These are phyloP conservation scores for Drosophila putrida DNA, from an alignment of 2,888 invertebrate species.

Conservation along the genomic window DNA sequence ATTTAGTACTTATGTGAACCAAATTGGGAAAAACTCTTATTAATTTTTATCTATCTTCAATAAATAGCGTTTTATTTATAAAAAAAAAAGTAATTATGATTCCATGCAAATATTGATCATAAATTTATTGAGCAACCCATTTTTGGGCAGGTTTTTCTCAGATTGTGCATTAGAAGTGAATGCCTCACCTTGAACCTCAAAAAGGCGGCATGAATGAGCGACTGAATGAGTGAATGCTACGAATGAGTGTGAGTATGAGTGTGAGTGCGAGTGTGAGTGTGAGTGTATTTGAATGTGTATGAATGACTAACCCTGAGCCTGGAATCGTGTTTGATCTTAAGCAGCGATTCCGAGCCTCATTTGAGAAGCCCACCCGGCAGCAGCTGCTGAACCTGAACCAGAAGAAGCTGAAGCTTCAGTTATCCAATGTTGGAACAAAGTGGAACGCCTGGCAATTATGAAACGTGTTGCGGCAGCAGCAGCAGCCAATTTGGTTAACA, in stretches of 20 bases:
- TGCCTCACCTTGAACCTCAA: conserved; percentile 72
- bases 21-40: too few species aligned
- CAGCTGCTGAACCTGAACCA: background rate
- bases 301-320: conserved; percentile 62
- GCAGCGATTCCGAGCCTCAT: conserved; percentile 21
- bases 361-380: conserved; percentile 58
- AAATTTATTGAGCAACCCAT: conserved; percentile 38
- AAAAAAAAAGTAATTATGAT: too few species aligned
- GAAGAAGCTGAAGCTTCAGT: conserved; percentile 27
- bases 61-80: too few species aligned
- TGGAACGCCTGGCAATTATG: conserved; percentile 63
- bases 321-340: conserved; percentile 36
- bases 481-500: conserved; percentile 78
- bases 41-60: too few species aligned
- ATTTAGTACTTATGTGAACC: too few species aligned
- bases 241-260: conserved; percentile 8
- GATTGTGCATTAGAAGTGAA: conserved; percentile 66
- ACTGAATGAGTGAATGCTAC: conserved; percentile 20
- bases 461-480: conserved; percentile 74
- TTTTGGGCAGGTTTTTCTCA: conserved; percentile 14
- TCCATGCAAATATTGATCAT: too few species aligned
- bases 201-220: conserved; percentile 27
- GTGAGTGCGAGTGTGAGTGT: background rate
- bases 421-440: conserved; percentile 49
- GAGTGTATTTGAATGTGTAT: conserved; percentile 3